Conservation (phyloP, 1,140 invertebrate species). For the Monomorium pharaonis region DNA sequence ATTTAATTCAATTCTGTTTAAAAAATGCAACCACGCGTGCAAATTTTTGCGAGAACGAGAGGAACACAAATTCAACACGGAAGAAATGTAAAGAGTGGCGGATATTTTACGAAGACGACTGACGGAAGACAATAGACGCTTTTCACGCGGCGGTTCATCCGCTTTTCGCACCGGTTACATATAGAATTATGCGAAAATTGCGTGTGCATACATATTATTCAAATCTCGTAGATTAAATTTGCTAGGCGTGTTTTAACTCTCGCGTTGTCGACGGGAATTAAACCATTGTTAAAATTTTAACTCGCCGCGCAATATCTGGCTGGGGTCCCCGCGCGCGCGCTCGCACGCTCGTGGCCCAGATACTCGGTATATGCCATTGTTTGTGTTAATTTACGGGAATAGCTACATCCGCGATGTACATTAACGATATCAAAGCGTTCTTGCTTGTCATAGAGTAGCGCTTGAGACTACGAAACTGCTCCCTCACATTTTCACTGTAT, state of each 20-base stretch:
- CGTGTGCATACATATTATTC: slow-evolving; percentile 57
- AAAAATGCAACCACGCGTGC: neutral
- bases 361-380: slow-evolving; percentile 49
- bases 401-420: slow-evolving; percentile 48
- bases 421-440: slow-evolving; percentile 59
- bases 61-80: neutral
- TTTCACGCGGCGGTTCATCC: slow-evolving; percentile 17
- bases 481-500: neutral
- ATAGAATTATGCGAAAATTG: slow-evolving; percentile 56
- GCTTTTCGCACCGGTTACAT: slow-evolving; percentile 30
- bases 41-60: neutral
- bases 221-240: slow-evolving; percentile 63
- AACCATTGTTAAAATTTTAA: slow-evolving; percentile 62
- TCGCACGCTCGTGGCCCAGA: neutral
- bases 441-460: slow-evolving; percentile 25
- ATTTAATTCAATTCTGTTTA: slow-evolving; percentile 12
- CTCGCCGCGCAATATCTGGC: neutral
- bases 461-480: slow-evolving; percentile 25
- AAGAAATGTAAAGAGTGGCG: neutral
- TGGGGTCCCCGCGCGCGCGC: neutral
- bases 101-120: neutral
- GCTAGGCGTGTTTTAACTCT: slow-evolving; percentile 9
- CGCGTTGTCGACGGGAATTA: slow-evolving; percentile 55
- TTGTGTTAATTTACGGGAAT: slow-evolving; percentile 64
- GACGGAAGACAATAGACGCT: neutral